Conservation (phyloP, 2,113 vertebrate genomes). For the Hylia prasina region DNA sequence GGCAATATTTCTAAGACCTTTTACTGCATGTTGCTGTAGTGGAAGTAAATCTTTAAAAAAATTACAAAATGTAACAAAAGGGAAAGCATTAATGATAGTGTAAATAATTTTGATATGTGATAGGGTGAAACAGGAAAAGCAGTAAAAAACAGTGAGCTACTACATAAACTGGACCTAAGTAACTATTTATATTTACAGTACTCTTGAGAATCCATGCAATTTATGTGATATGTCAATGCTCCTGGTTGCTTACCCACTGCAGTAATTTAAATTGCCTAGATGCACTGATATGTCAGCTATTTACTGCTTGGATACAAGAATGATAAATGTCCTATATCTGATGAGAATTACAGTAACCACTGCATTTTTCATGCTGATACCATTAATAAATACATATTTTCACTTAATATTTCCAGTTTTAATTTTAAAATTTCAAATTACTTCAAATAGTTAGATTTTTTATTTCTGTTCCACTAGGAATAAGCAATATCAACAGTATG, state of each 20-base stretch:
- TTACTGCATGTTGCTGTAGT: not conserved
- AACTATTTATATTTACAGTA: constrained; percentile 33
- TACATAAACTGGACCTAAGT: constrained; percentile 30
- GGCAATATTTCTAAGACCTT: not conserved
- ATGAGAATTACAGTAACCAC: not conserved
- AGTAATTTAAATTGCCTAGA: constrained; percentile 29
- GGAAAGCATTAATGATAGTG: not conserved
- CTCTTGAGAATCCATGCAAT: constrained; percentile 46
- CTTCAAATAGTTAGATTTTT: not conserved
- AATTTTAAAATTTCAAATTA: not conserved
- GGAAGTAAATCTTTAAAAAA: not conserved
- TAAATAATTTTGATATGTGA: constrained; percentile 38
- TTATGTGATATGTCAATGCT: constrained; percentile 57
- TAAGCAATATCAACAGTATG: not conserved
- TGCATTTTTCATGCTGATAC: not conserved
- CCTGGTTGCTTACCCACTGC: not conserved
- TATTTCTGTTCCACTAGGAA: not conserved
- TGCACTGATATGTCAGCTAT: constrained; percentile 10
- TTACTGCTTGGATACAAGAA: not conserved
- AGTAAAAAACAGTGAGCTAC: not conserved
- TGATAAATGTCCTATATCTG: not conserved
- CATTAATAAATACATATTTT: not conserved
- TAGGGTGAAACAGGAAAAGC: not conserved
- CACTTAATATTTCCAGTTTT: not conserved
- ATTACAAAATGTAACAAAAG: constrained; percentile 15